Conservation (phyloP, 2,797 vertebrate genomes). For the Lutjanus argentimaculatus region DNA sequence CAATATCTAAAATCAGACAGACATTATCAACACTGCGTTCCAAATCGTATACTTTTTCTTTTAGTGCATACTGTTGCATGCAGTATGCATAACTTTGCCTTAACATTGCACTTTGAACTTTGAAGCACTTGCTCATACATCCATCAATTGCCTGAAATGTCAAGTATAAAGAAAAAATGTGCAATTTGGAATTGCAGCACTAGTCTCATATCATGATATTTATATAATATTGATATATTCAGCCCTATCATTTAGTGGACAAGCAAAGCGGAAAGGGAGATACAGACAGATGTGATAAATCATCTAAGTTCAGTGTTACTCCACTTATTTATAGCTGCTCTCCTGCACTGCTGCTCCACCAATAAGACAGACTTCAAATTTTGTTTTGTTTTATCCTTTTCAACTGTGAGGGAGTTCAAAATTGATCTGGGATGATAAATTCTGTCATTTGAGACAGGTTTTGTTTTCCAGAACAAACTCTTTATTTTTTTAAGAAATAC, state of each 20-base stretch:
- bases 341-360: slow-evolving; percentile 1
- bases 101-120: too few species aligned
- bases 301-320: neutral
- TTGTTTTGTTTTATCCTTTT: neutral
- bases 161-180: too few species aligned
- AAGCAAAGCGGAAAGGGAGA: neutral
- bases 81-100: too few species aligned
- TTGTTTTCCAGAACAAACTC: neutral
- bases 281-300: slow-evolving; percentile 25
- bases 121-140: too few species aligned
- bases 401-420: neutral
- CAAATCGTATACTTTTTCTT: too few species aligned
- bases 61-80: too few species aligned
- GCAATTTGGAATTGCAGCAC: too few species aligned
- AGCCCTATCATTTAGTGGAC: neutral
- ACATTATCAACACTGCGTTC: too few species aligned
- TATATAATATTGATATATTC: too few species aligned
- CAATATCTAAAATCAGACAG: too few species aligned
- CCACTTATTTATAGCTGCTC: neutral
- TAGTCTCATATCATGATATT: too few species aligned
- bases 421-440: neutral
- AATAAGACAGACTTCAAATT: neutral
- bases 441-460: slow-evolving; percentile 2
- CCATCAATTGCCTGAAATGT: too few species aligned
- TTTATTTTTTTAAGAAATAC: slow-evolving; percentile 13